phyloP scores from a whole-genome alignment of 2,113 vertebrate species.

The Edolisoma coerulescens region DNA sequence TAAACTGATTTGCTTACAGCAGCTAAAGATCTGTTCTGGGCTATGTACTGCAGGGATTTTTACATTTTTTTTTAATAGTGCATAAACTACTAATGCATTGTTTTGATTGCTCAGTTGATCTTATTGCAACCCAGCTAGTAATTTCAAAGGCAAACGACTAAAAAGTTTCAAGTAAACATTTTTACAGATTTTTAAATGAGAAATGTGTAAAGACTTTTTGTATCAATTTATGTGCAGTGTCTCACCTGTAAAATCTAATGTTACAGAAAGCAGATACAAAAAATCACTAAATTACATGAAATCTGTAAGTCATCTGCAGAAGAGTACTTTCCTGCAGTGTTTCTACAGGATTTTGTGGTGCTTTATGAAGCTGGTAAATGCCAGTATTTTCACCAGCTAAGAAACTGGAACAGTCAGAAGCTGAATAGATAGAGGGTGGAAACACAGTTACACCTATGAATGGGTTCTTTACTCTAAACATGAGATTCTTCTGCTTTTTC shows the following conservation, averaged over 20 bases:
- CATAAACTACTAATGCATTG: background rate
- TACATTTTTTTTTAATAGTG: background rate
- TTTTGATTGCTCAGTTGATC: background rate
- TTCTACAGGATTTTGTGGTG: background rate
- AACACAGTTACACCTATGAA: background rate
- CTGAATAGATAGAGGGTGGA: background rate
- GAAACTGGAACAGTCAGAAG: background rate
- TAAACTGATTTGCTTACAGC: background rate
- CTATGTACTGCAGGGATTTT: background rate
- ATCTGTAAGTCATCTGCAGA: background rate
- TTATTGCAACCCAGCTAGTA: background rate
- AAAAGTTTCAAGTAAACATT: background rate
- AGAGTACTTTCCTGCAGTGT: background rate
- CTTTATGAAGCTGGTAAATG: background rate
- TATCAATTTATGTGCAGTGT: background rate
- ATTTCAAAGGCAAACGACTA: background rate
- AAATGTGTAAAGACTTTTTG: background rate
- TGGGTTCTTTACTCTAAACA: background rate
- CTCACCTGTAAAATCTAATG: background rate
- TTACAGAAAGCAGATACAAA: background rate
- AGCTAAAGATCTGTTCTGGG: background rate
- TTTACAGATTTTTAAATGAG: background rate
- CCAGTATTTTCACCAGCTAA: background rate
- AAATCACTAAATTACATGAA: background rate
- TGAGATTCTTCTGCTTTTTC: background rate